phyloP scores from a whole-genome alignment of 2,113 vertebrate genomes.

The human region DNA sequence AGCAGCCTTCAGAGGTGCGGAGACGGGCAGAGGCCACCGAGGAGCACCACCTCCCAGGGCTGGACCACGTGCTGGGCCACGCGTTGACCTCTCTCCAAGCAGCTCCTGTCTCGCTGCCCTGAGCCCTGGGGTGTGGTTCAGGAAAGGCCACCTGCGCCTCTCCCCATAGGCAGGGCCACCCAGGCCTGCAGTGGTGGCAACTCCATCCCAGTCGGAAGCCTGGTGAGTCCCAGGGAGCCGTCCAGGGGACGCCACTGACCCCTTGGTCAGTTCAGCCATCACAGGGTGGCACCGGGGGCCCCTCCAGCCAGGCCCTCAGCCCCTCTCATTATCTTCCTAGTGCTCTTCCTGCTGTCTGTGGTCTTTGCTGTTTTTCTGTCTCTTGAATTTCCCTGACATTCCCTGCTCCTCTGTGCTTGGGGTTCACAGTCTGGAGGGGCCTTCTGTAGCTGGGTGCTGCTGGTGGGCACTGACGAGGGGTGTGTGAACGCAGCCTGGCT shows the following conservation, averaged over 20 bases:
- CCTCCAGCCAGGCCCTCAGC: not conserved
- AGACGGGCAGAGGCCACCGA: not conserved
- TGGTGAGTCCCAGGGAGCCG: not conserved
- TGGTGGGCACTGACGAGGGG: not conserved
- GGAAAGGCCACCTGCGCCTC: not conserved
- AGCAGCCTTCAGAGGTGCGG: not conserved
- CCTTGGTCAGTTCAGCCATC: not conserved
- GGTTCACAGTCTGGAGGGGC: not conserved
- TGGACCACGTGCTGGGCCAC: too few relatives aligned
- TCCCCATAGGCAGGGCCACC: not conserved
- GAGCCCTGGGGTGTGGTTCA: too few relatives aligned
- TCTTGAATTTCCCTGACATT: not conserved
- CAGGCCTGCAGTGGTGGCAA: too few relatives aligned
- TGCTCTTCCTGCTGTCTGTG: too few relatives aligned
- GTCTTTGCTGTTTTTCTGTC: not conserved
- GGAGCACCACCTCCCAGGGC: too few relatives aligned
- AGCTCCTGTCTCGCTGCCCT: not conserved
- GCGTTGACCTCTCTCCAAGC: fast-evolving
- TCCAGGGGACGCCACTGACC: not conserved
- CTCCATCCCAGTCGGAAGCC: not conserved
- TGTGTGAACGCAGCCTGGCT: not conserved
- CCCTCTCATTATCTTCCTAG: too few relatives aligned
- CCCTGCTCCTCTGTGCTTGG: not conserved
- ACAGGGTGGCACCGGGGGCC: fast-evolving
- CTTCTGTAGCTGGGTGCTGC: not conserved